A percentile compares a stretch with the other conserved stretches of the same genome.
These are phyloP conservation scores for Pomacea maculata DNA, from an alignment of 1,140 invertebrate species.

Conservation along the genomic window DNA sequence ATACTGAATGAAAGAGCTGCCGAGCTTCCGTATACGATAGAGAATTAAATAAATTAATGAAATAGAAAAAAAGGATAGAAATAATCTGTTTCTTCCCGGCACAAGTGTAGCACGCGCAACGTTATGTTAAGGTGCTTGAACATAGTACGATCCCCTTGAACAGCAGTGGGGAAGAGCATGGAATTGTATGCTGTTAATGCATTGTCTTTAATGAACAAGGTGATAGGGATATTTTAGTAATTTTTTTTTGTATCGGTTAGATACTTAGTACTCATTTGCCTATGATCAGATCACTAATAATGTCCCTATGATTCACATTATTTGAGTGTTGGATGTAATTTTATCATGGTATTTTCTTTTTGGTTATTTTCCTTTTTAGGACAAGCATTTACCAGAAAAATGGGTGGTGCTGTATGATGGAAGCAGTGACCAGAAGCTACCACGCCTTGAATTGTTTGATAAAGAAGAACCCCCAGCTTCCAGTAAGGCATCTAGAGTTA, in stretches of 20 bases:
- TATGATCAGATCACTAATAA: background rate
- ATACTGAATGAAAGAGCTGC: background rate
- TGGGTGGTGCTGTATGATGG: conserved; percentile 14
- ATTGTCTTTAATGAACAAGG: no score
- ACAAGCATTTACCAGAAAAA: conserved; percentile 4
- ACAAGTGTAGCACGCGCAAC: background rate
- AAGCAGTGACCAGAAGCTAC: background rate
- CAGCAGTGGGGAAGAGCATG: no score
- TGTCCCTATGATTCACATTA: background rate
- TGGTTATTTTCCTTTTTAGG: background rate
- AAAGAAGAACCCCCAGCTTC: background rate
- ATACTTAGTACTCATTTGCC: background rate
- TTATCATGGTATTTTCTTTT: background rate
- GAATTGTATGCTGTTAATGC: no score
- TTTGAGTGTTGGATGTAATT: background rate
- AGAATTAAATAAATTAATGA: background rate
- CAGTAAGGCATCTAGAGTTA: background rate
- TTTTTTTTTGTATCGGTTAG: background rate
- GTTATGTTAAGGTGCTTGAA: no score
- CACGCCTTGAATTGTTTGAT: background rate
- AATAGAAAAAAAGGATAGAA: background rate
- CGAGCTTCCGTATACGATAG: background rate
- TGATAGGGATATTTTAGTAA: no score
- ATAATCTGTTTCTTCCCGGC: background rate
- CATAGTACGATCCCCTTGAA: no score